Conservation (phyloP, 1,140 invertebrate species). For the Trachymyrmex septentrionalis region DNA sequence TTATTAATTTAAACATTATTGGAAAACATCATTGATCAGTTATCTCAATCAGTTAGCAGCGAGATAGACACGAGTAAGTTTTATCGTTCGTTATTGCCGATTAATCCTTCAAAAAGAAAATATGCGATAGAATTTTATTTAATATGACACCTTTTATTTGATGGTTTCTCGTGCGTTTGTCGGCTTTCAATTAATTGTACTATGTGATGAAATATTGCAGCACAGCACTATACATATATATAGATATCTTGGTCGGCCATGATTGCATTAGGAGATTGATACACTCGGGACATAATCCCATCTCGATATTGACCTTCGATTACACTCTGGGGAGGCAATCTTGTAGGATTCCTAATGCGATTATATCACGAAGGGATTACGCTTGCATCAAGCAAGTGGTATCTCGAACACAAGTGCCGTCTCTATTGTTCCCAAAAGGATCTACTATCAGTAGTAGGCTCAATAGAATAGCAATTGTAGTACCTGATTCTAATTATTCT, state of each 20-base stretch:
- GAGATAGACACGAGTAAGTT: slow-evolving; percentile 7
- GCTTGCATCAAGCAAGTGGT: slow-evolving; percentile 46
- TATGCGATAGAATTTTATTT: background rate
- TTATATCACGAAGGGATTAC: slow-evolving; percentile 70
- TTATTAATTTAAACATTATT: background rate
- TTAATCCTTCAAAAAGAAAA: background rate
- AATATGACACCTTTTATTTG: background rate
- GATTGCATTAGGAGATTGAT: slow-evolving; percentile 49
- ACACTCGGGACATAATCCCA: slow-evolving; percentile 30
- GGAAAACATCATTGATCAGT: too few species aligned
- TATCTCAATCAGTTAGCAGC: background rate
- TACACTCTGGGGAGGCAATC: slow-evolving; percentile 55
- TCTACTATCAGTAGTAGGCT: slow-evolving; percentile 33
- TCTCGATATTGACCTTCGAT: slow-evolving; percentile 58
- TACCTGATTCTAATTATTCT: slow-evolving; percentile 10
- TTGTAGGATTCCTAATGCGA: slow-evolving; percentile 71
- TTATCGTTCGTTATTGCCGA: background rate
- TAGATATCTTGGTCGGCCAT: slow-evolving; percentile 29
- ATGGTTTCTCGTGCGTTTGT: slow-evolving; percentile 31
- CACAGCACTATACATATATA: background rate
- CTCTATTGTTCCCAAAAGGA: slow-evolving; percentile 60
- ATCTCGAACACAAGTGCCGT: slow-evolving; percentile 21
- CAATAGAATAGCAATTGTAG: slow-evolving; percentile 29
- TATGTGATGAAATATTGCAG: slow-evolving; percentile 28
- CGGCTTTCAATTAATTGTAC: slow-evolving; percentile 64